Evolutionary conservation across 1,140 invertebrate genomes (phyloP).

Genomic region (Asobara japonica): DNA sequence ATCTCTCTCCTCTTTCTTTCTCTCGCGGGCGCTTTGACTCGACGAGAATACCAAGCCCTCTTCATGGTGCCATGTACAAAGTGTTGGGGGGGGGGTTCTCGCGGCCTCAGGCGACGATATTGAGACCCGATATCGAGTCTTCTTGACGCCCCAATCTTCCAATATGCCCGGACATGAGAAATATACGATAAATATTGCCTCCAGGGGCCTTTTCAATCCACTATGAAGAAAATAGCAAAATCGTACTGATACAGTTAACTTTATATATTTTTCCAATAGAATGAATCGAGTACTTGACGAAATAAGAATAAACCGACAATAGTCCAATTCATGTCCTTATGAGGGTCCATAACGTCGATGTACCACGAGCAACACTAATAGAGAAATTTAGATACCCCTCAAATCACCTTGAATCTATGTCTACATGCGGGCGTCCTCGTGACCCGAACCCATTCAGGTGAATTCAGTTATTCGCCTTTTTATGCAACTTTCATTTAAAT

Average conservation of each 20-base stretch:
- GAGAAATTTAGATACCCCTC: too few relatives aligned
- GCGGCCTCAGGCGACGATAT: conserved; percentile 3
- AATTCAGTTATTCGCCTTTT: too few relatives aligned
- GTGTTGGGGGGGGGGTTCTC: conserved; percentile 14
- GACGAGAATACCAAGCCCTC: background rate
- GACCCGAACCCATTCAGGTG: too few relatives aligned
- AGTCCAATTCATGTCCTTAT: too few relatives aligned
- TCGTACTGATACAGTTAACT: background rate
- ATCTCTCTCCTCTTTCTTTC: conserved; percentile 4
- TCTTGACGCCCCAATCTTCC: conserved; percentile 1
- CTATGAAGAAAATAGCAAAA: background rate
- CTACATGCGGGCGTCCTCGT: too few relatives aligned
- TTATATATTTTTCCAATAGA: too few relatives aligned
- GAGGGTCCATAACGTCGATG: too few relatives aligned
- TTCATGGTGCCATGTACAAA: conserved; percentile 3
- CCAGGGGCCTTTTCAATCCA: background rate
- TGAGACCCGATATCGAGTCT: background rate
- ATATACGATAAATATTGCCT: conserved; percentile 3
- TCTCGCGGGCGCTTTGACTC: background rate
- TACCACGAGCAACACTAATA: too few relatives aligned
- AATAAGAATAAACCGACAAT: too few relatives aligned
- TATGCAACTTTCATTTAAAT: too few relatives aligned
- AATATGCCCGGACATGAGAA: background rate
- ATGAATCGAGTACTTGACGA: too few relatives aligned
- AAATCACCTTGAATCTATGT: too few relatives aligned